These are phyloP conservation scores for Chamaea fasciata DNA, from an alignment of 2,113 vertebrate genomes.

Conservation along the genomic window DNA sequence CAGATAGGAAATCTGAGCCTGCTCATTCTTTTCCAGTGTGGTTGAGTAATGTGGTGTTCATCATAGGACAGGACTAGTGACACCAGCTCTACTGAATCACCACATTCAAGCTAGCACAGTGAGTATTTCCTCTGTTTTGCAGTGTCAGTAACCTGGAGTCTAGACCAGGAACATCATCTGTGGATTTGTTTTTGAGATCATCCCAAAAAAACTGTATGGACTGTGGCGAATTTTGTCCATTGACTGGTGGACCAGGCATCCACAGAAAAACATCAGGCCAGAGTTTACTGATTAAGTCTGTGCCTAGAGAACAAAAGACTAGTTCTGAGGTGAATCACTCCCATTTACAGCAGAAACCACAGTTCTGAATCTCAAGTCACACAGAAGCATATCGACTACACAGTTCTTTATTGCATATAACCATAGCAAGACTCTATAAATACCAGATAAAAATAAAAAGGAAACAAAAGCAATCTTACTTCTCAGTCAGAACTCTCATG, in stretches of 20 bases:
- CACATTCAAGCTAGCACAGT: background rate
- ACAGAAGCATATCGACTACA: background rate
- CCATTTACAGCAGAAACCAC: background rate
- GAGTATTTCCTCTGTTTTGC: background rate
- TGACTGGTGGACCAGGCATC: background rate
- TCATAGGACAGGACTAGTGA: background rate
- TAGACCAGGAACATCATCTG: background rate
- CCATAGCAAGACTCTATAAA: background rate
- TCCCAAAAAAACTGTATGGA: background rate
- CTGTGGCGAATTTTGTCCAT: background rate
- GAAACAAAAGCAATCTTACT: background rate
- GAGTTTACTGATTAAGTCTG: background rate
- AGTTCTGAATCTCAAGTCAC: background rate
- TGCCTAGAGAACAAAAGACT: background rate
- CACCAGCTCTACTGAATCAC: background rate
- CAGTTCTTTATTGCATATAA: background rate
- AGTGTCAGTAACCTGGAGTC: background rate
- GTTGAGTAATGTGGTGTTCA: background rate
- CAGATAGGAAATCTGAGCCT: background rate
- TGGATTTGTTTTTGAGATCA: background rate
- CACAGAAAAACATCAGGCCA: background rate
- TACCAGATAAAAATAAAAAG: background rate
- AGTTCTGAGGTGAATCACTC: background rate
- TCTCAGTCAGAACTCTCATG: background rate
- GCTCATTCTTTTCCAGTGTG: background rate